Base-by-base conservation (phyloP, 2,113 vertebrate genomes). In the Procavia capensis region DNA sequence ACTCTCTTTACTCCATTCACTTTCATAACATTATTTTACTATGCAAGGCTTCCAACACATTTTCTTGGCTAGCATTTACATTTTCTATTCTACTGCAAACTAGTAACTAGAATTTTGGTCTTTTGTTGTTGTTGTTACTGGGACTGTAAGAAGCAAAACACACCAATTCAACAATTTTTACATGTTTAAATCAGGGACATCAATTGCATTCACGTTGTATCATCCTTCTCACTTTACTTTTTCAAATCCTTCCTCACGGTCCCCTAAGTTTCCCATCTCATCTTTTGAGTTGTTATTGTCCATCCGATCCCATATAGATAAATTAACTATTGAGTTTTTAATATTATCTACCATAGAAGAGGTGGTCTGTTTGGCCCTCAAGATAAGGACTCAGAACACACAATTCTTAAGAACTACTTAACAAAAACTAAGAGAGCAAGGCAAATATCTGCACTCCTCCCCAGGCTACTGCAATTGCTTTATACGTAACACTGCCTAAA, bases 401-500 rank as follows among this genome's bases (percentile, higher is more conserved):
- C 31, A 54, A 89, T 76, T 84, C 31, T 85, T 91, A 75, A 76
- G 27, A 94, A 92, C 68, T 20, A 78, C 59, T 34, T 57, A 85
- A 74, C 11, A 76, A 68, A 63, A 93, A 91, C 22, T 64, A 41
- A 17, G 45, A 86, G 22, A 88, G 74, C 76, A 54, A 78, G 27
- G 13, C 31, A 94, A 86, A 9, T 29, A 78, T 11, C 6, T 20
- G 3, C 22, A 20, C 63, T 9, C 2, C 50, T 95, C 64, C 34
- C 8, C 14, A 13, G 25, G 25, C 36, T 43, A 64, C 54, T 54
- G 27, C 29, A 39, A 72, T 20, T 85, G 39, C 85, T 88, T 92
- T 93, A 90, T 91, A 74, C 14, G 5, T 13, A 27, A 59, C 74
- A 78, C 93, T 50, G 27, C 39, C 27, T 27, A n/a, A 89, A 43